Evolutionary conservation across 1,140 invertebrate species (phyloP).

Genomic region (Eurytemora carolleeae): DNA sequence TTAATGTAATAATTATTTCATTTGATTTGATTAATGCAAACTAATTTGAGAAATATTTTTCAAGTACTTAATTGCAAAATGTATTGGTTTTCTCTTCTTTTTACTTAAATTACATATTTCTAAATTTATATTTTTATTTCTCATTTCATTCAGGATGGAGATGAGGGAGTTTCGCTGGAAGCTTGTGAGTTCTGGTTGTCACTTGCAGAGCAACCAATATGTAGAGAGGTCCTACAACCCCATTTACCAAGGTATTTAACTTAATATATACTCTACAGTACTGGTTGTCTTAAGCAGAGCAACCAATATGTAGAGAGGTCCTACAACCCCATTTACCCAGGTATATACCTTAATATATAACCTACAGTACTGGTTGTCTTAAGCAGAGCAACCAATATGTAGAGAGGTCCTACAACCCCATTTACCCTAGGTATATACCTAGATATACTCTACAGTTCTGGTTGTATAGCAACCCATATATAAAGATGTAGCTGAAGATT

Average conservation of each 20-base stretch:
- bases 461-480: slow-evolving; percentile 89
- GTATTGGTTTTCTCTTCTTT: too few relatives aligned
- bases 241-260: slow-evolving; percentile 43
- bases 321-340: slow-evolving; percentile 53
- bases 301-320: slow-evolving; percentile 80
- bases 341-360: too few relatives aligned
- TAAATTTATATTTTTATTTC: too few relatives aligned
- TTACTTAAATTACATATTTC: too few relatives aligned
- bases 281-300: slow-evolving; percentile 91
- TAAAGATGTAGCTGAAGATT: too few relatives aligned
- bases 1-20: too few relatives aligned
- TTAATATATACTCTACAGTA: too few relatives aligned
- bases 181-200: slow-evolving; percentile 99
- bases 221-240: slow-evolving; percentile 66
- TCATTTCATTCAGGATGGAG: neutral
- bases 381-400: slow-evolving; percentile 88
- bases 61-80: too few relatives aligned
- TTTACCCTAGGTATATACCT: slow-evolving; percentile 34
- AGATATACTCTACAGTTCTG: too few relatives aligned
- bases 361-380: slow-evolving; percentile 95
- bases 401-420: slow-evolving; percentile 70
- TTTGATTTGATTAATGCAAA: too few relatives aligned
- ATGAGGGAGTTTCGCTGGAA: slow-evolving; percentile 65
- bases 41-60: too few relatives aligned
- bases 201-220: slow-evolving; percentile 83